Percentiles rank a stretch among this genome's conserved stretches.
Evolutionary conservation across 2,797 vertebrate species (phyloP).

Genomic region (Mionectes olivaceus): DNA sequence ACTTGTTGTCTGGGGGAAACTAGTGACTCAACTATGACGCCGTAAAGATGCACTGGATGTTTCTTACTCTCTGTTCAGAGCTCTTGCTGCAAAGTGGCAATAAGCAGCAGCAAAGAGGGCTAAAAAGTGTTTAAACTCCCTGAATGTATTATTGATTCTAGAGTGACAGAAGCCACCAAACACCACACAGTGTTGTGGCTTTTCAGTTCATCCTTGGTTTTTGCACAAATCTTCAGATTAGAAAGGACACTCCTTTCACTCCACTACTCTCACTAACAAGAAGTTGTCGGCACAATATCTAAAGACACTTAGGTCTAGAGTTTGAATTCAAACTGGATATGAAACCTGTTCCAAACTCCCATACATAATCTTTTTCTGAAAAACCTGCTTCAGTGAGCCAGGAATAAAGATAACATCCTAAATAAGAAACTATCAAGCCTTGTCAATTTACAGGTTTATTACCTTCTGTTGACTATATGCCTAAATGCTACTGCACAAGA

Average conservation of each 20-base stretch:
- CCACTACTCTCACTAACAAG: not conserved
- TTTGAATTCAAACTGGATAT: not conserved
- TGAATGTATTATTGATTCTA: not conserved
- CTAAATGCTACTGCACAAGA: not conserved
- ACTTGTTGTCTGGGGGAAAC: not conserved
- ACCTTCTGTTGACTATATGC: not conserved
- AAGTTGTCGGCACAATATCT: not conserved
- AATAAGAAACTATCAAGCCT: not conserved
- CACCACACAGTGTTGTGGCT: not conserved
- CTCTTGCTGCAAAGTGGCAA: not conserved
- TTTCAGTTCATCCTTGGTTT: not conserved
- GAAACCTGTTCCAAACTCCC: not conserved
- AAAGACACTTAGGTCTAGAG: not conserved
- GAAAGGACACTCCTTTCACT: not conserved
- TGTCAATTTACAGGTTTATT: not conserved
- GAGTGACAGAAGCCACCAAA: not conserved
- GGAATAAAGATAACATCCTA: not conserved
- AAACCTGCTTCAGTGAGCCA: not conserved
- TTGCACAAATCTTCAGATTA: not conserved
- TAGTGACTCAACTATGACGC: rapidly evolving
- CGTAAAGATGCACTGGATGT: not conserved
- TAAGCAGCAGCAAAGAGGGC: not conserved
- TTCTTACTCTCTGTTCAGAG: not conserved
- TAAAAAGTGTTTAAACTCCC: not conserved
- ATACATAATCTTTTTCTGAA: not conserved